Conservation (phyloP, 1,140 invertebrate genomes). For the Heliconius nattereri region DNA sequence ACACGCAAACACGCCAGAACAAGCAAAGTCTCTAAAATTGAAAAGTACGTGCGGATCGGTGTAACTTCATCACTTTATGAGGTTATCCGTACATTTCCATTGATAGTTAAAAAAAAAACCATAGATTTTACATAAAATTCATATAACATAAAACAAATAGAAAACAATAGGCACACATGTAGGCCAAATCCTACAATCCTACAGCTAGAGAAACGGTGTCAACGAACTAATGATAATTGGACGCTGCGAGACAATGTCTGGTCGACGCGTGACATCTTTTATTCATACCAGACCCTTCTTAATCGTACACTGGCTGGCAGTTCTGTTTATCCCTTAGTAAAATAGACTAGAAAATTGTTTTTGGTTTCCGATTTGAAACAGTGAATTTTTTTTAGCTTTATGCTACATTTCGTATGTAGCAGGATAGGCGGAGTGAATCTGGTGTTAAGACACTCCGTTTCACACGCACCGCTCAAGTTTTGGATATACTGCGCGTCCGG, state of each 20-base stretch:
- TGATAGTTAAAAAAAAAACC: background rate
- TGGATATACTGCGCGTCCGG: too few species aligned
- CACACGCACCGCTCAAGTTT: too few species aligned
- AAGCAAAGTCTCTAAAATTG: too few species aligned
- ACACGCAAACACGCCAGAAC: too few species aligned
- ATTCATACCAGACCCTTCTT: slow-evolving; percentile 30
- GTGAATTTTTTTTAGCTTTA: too few species aligned
- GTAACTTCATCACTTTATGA: too few species aligned
- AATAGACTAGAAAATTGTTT: background rate
- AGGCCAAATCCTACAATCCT: slow-evolving; percentile 20
- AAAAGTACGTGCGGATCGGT: too few species aligned
- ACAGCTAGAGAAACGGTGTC: slow-evolving; percentile 26
- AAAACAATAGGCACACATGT: background rate
- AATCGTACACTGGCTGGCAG: slow-evolving; percentile 5
- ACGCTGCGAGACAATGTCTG: slow-evolving; percentile 23
- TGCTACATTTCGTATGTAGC: too few species aligned
- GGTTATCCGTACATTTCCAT: background rate
- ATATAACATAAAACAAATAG: background rate
- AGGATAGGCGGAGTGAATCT: too few species aligned
- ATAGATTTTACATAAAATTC: background rate
- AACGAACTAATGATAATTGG: slow-evolving; percentile 30
- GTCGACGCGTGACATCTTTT: slow-evolving; percentile 39
- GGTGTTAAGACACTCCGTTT: too few species aligned
- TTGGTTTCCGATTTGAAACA: background rate
- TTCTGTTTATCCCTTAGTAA: background rate